These are phyloP conservation scores for Lepidurus arcticus DNA, from an alignment of 1,140 invertebrate genomes.

Conservation along the genomic window DNA sequence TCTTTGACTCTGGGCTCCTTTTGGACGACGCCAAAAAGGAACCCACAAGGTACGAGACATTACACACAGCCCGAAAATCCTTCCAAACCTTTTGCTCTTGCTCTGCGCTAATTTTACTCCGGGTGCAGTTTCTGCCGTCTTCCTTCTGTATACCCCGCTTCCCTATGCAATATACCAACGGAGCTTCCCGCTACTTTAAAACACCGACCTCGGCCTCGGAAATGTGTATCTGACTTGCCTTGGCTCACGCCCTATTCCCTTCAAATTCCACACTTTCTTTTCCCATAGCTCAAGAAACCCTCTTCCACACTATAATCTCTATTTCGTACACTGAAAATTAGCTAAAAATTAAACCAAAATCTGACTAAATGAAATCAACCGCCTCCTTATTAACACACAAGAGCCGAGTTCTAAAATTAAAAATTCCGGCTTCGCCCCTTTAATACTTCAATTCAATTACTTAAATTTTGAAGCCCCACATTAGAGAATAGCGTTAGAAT, in stretches of 20 bases:
- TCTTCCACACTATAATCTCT: no score
- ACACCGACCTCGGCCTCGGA: not conserved
- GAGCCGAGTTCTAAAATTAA: no score
- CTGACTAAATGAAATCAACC: no score
- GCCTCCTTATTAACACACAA: no score
- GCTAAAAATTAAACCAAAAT: no score
- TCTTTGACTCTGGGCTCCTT: conserved; percentile 17
- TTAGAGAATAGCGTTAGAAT: no score
- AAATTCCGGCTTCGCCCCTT: no score
- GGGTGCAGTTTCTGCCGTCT: not conserved
- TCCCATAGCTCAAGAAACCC: no score
- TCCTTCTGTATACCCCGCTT: not conserved
- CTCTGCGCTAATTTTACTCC: conserved; percentile 17
- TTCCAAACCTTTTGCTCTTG: conserved; percentile 7
- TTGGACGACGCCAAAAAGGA: not conserved
- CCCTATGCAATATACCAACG: not conserved
- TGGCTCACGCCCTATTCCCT: not conserved
- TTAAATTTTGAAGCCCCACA: no score
- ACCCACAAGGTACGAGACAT: conserved; percentile 13
- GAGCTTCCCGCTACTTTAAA: not conserved
- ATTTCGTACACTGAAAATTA: no score
- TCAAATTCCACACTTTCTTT: not conserved
- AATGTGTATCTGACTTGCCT: conserved; percentile 9
- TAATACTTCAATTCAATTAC: no score
- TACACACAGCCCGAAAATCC: conserved; percentile 5